Percentiles rank a stretch among this genome's conserved stretches.
These are phyloP conservation scores for Rotaria macrura DNA, from an alignment of 2,888 invertebrate genomes.

Conservation along the genomic window DNA sequence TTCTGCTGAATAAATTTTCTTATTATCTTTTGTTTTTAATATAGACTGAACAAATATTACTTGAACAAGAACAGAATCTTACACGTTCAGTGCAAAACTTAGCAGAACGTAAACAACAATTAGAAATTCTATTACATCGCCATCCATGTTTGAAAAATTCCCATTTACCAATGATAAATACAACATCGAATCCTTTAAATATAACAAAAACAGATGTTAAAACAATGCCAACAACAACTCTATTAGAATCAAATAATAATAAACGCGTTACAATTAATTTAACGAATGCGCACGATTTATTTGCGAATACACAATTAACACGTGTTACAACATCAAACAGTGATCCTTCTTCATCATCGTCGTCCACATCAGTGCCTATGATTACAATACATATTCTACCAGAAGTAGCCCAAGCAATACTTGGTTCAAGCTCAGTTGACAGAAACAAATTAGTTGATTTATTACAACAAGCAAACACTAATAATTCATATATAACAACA, in stretches of 20 bases:
- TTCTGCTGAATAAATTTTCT: neutral
- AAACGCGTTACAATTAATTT: slow-evolving; percentile 1
- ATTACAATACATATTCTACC: slow-evolving; percentile 6
- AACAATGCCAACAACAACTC: neutral
- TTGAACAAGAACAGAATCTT: neutral
- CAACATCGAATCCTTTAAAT: neutral
- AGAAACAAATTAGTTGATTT: neutral
- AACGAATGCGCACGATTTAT: neutral
- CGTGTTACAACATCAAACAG: neutral
- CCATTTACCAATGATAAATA: neutral
- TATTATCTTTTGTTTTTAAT: neutral
- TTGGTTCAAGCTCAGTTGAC: neutral
- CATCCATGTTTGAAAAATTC: neutral
- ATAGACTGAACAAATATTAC: neutral
- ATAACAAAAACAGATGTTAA: neutral
- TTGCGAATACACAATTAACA: neutral
- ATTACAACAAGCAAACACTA: neutral
- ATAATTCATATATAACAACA: neutral
- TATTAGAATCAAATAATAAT: neutral
- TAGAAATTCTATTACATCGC: neutral
- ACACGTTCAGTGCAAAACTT: neutral
- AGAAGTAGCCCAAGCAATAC: slow-evolving; percentile 4
- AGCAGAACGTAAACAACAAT: neutral
- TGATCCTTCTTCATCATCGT: neutral
- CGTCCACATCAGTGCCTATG: neutral